Base-by-base conservation (phyloP, 1,140 invertebrate genomes). In the Zophobas morio region DNA sequence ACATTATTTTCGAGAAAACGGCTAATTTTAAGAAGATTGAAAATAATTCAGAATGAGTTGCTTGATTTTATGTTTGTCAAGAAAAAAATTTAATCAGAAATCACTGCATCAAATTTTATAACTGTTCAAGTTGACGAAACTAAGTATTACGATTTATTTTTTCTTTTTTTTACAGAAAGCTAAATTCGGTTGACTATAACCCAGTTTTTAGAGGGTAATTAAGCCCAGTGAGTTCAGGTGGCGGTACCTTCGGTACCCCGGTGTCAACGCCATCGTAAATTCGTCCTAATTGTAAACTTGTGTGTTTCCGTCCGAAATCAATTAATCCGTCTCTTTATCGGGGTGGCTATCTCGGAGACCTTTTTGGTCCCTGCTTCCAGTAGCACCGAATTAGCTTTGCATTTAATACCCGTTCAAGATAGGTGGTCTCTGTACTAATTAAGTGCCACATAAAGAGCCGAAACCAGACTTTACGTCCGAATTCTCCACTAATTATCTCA, bases 371-470 rank as follows among this genome's bases (percentile, higher is more conserved):
- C 36, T 32, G 34, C 6, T 60, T 66, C 60, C 60, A 66, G 60
- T 66, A 66, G 60, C 60, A 33, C 60, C 60, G 60, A 66, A 66
- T 66, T 66, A 66, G 60, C 60, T 66, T 47, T 66, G 60, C 60
- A 42, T 66, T 66, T 66, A 66, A 66, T 66, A 66, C 60, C 20
- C 60, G 60, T 66, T 66, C 60, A 36, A 66, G 60, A 66, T 66
- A 66, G 60, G 60, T 66, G 60, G 60, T 66, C 60, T 66, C 60
- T 66, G 60, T 66, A 66, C 60, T 66, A 66, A 66, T 66, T 66
- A 66, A 66, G 60, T 66, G 60, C 60, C 60, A 66, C 60, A 66
- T 66, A 66, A 66, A 66, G 60, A 37, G 37, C 60, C 60, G 39
- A 34, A 66, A 37, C 60, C 60, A 39, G 42, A 37, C 42, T 66